phyloP scores from a whole-genome alignment of 2,888 invertebrate genomes.

The Osmoderma eremita region DNA sequence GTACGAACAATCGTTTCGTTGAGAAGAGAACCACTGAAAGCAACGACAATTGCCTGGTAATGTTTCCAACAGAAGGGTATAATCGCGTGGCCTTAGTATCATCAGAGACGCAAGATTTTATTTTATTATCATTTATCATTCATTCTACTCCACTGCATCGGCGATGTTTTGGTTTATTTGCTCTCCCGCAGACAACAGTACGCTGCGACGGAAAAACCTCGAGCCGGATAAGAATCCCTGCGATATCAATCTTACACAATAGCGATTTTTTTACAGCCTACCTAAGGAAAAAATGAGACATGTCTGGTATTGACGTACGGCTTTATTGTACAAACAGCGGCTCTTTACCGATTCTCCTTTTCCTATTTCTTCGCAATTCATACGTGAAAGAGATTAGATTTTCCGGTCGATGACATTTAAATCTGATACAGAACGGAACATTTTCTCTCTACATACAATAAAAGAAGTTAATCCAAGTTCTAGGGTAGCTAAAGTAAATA shows the following conservation, averaged over 20 bases:
- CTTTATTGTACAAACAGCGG: conserved; percentile 34
- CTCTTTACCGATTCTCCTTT: conserved; percentile 20
- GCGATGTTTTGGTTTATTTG: conserved; percentile 22
- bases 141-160: conserved; percentile 18
- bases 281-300: conserved; percentile 35
- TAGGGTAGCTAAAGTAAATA: too few species aligned
- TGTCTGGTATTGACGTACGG: conserved; percentile 36
- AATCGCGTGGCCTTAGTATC: conserved; percentile 3
- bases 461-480: too few species aligned
- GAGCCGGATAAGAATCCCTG: conserved; percentile 28
- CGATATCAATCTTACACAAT: conserved; percentile 36
- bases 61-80: neutral
- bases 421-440: conserved; percentile 16
- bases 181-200: conserved; percentile 20
- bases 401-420: conserved; percentile 33
- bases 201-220: conserved; percentile 26
- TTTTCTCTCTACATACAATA: too few species aligned
- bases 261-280: conserved; percentile 29
- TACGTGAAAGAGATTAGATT: conserved; percentile 35
- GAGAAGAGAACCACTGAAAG: too few species aligned
- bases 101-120: neutral
- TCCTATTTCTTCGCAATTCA: conserved; percentile 13
- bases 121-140: conserved; percentile 28
- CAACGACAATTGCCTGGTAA: too few species aligned
- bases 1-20: too few species aligned